Base-by-base conservation (phyloP, 2,113 vertebrate genomes). In the Neomonachus schauinslandi region DNA sequence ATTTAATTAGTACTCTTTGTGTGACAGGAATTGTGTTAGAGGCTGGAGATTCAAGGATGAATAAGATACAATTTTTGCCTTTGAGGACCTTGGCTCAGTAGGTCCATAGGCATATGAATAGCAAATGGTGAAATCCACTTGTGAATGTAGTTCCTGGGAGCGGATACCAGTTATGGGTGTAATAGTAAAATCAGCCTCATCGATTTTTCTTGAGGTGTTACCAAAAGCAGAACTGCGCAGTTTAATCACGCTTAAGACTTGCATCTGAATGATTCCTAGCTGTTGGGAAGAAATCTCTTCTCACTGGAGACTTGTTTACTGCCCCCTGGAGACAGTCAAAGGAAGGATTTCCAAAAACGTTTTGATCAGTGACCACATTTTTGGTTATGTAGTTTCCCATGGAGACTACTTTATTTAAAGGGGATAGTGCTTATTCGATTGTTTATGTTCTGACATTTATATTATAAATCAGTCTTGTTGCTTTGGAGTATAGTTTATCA, bases 281-380 rank as follows among this genome's bases (percentile, higher is more conserved):
- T 81, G 49, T 94, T 94, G 80, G 55, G 86, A 67, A 96, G 77
- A 91, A 93, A 90, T 89, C 53, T 81, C 46, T 31, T 57, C 21
- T 65, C 28, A 31, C 33, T 9, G 67, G 22, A 91, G 89, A 55
- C 74, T 21, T 67, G 46, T 91, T 91, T 98, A 96, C 82, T 51
- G 81, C 21, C 12, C 89, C 24, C 74, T 89, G 81, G 94, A 83
- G 77, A 94, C 53, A 80, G 51, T 84, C 42, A 86, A 74, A 97
- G 83, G 61, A 91, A 79, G 24, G 46, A 21, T 89, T 83, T 87
- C 77, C 53, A 93, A 92, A 98, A 97, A 76, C 42, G 22, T 94
- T 94, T 95, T 31, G 31, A 76, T 86, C 67, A 53, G 83, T 76
- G 85, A 83, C n/a, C 36, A 11, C 28, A 19, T 89, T 21, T 92